Evolutionary conservation across 2,113 vertebrate species (phyloP).

Genomic region (Corvus hawaiiensis): DNA sequence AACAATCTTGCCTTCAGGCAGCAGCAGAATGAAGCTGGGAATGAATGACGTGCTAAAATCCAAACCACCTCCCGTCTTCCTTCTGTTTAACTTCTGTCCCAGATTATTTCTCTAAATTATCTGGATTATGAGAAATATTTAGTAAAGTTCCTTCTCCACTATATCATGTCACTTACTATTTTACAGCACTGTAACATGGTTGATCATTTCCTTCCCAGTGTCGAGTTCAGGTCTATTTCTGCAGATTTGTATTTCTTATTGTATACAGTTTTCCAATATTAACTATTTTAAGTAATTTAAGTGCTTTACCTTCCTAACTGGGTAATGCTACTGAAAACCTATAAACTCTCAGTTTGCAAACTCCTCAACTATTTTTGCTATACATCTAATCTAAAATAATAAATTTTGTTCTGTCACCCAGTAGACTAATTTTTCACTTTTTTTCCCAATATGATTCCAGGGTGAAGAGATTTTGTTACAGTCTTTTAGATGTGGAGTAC

Average conservation of each 20-base stretch:
- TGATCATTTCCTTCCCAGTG: background rate
- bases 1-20: background rate
- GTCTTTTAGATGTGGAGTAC: background rate
- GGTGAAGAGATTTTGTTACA: background rate
- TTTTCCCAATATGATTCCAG: background rate
- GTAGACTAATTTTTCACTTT: background rate
- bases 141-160: background rate
- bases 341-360: background rate
- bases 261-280: background rate
- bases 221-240: background rate
- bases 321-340: background rate
- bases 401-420: background rate
- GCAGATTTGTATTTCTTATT: background rate
- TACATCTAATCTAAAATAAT: background rate
- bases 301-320: background rate
- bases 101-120: background rate
- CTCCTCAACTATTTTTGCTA: background rate
- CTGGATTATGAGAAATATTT: background rate
- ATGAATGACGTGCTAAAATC: background rate
- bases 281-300: background rate
- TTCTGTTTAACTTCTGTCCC: background rate
- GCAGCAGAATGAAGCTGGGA: background rate
- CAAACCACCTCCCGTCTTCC: background rate
- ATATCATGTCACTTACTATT: background rate
- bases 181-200: background rate